Evolutionary conservation across 2,113 vertebrate species (phyloP), one percentile per base, ranked within the genome.

Genomic region (Polypterus senegalus): DNA sequence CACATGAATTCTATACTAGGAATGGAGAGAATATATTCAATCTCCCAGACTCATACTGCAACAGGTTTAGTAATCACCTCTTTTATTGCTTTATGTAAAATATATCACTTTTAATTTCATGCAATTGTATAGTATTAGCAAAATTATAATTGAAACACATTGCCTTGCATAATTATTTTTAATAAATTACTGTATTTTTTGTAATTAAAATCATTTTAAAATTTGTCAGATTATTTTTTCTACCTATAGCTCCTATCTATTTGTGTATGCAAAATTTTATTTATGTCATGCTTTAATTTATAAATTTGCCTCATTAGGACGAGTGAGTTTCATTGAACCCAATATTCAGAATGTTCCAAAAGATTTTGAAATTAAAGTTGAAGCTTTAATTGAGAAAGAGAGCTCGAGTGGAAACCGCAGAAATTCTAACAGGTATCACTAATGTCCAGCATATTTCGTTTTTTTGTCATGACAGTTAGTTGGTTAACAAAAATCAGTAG

Each of bases 271-370:
- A 27, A 27, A 27, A 27, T 27, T 27, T 27, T 27, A 27, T 27
- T 27, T 27, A 27, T 27, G 27, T 27, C 27, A 27, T 27, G 27
- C 27, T 27, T 27, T 27, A 27, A 57, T 58, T n/a, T 58, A 73
- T 11, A 73, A 48, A 61, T 61, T 1, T 62, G 54, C 9, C 48
- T 63, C 76, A 69, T 74, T 76, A 99, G 96, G 96, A 57, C 80
- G 96, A 66, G 83, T 99, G 69, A 90, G 85, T 69, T 99, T 99
- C 71, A 86, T 63, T 52, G 96, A 98, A 66, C 94, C 96, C 66
- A 99, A 99, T 76, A 89, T 99, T 75, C 94, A 99, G 78, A 99
- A 92, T 1, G 89, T 99, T 43, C 96, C 96, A 51, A 95, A 90
- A 83, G 93, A 97, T 76, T 99, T 99, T 88, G 89, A 97, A 75